A percentile compares a stretch with the other conserved stretches of the same genome.
phyloP scores from a whole-genome alignment of 2,888 invertebrate genomes.

The Callimorpha dominula region DNA sequence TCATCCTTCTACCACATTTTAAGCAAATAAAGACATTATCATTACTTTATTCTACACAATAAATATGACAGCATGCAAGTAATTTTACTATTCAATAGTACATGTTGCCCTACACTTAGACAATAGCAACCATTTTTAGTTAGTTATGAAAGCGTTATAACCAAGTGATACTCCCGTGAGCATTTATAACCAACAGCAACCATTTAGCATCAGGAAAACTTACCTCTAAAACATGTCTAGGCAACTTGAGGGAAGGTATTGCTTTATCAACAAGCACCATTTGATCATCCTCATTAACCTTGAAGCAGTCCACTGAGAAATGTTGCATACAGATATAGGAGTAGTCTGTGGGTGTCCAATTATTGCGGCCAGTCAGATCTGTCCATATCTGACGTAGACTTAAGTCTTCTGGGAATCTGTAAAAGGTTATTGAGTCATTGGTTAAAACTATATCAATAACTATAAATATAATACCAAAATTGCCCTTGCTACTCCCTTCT shows the following conservation, averaged over 20 bases:
- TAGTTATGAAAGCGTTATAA: no score
- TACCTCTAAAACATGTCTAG: conserved; percentile 81
- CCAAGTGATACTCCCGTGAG: no score
- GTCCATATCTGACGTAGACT: conserved; percentile 79
- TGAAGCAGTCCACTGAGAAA: conserved; percentile 81
- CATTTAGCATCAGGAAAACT: conserved; percentile 4
- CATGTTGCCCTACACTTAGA: no score
- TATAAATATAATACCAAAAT: no score
- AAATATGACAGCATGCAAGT: no score
- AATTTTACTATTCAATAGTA: no score
- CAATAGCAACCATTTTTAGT: no score
- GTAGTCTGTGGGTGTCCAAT: conserved; percentile 82
- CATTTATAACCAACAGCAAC: background rate
- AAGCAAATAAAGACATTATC: no score
- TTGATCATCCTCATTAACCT: conserved; percentile 67
- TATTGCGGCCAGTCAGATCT: conserved; percentile 79
- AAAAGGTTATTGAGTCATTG: conserved; percentile 6
- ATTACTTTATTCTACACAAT: no score
- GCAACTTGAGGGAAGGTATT: conserved; percentile 78
- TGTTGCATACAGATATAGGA: conserved; percentile 82
- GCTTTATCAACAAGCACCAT: conserved; percentile 77
- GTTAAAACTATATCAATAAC: no score
- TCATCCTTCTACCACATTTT: no score
- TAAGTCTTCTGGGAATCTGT: conserved; percentile 79
- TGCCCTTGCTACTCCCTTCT: no score